Evolutionary conservation across 2,797 vertebrate genomes (phyloP).

Genomic region (Hirundo rustica): DNA sequence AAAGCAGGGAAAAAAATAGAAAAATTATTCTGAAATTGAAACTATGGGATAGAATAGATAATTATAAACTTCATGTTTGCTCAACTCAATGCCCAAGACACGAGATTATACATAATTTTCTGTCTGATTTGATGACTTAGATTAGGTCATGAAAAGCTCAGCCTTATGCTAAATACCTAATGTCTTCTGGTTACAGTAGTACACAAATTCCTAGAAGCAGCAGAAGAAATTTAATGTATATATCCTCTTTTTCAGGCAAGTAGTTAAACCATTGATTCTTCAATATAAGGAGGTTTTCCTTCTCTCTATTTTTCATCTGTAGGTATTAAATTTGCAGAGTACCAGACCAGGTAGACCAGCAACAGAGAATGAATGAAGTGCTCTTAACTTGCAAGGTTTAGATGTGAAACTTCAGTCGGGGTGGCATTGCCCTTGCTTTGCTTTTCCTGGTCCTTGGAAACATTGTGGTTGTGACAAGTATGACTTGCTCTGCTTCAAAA

Average conservation of each 20-base stretch:
- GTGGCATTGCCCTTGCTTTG: not conserved
- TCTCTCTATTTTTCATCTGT: not conserved
- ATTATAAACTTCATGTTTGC: not conserved
- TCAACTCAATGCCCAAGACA: not conserved
- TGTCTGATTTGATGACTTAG: not conserved
- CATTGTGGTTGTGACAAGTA: not conserved
- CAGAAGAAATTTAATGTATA: not conserved
- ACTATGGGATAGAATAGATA: not conserved
- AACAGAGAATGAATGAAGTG: not conserved
- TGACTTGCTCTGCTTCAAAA: not conserved
- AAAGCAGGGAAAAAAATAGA: not conserved
- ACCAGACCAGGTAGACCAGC: not conserved
- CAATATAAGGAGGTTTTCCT: not conserved
- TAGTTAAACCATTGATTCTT: not conserved
- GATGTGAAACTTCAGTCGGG: rapidly evolving
- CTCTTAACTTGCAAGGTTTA: not conserved
- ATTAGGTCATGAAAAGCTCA: not conserved
- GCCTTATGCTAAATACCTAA: not conserved
- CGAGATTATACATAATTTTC: not conserved
- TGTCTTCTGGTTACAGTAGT: not conserved
- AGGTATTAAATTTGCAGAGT: not conserved
- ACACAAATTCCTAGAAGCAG: not conserved
- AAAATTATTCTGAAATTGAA: not conserved
- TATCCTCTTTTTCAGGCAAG: not conserved
- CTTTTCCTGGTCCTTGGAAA: not conserved